phyloP scores from a whole-genome alignment of 2,888 invertebrate species.

The Polietes domitor region DNA sequence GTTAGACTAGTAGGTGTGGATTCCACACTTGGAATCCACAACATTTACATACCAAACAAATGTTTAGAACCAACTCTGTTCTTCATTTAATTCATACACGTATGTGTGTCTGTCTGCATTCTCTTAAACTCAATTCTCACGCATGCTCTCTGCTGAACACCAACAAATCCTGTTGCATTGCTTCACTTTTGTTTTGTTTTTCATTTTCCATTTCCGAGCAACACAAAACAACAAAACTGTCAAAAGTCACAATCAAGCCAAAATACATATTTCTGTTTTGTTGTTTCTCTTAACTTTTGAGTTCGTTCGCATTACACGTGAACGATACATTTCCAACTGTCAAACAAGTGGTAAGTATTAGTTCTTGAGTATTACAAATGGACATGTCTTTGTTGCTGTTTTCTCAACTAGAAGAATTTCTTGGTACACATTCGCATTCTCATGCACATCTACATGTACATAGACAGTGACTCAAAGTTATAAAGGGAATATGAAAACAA shows the following conservation, averaged over 20 bases:
- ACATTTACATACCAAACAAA: neutral
- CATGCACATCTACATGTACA: too few species aligned
- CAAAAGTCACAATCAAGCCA: too few species aligned
- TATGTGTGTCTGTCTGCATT: too few species aligned
- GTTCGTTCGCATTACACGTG: neutral
- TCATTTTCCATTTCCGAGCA: neutral
- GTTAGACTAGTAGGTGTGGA: too few species aligned
- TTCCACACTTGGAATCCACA: too few species aligned
- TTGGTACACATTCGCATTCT: neutral
- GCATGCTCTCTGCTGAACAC: neutral
- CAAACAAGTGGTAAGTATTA: slow-evolving; percentile 33
- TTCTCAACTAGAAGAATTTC: slow-evolving; percentile 2
- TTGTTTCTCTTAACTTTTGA: neutral
- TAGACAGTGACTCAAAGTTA: neutral
- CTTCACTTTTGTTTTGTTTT: slow-evolving; percentile 18
- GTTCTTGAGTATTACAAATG: slow-evolving; percentile 39
- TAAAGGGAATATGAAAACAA: too few species aligned
- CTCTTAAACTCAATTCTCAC: neutral
- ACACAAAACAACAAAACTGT: slow-evolving; percentile 28
- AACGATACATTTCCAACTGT: slow-evolving; percentile 33
- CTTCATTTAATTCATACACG: too few species aligned
- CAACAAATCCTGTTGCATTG: slow-evolving; percentile 54
- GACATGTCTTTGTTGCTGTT: slow-evolving; percentile 31
- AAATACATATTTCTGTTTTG: neutral
- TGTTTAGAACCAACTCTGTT: too few species aligned